Evolutionary conservation across 2,888 invertebrate genomes (phyloP), one percentile per base, ranked within the genome.

Genomic region (Agapostemon virescens): DNA sequence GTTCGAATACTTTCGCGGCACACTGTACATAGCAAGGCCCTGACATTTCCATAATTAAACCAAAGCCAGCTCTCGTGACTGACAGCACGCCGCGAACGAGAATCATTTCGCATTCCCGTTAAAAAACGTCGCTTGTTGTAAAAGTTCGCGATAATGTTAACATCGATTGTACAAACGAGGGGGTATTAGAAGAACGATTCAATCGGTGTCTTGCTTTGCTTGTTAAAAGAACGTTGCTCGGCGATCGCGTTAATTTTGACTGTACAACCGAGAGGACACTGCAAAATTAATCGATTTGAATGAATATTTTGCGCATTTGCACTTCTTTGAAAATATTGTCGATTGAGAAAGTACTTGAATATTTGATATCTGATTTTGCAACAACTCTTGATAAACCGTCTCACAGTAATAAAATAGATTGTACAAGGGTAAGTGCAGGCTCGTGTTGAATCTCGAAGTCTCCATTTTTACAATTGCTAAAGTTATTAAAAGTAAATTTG

Each of bases 1-100:
- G n/a, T n/a, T n/a, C n/a, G n/a, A n/a, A n/a, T n/a, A n/a, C n/a
- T n/a, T n/a, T n/a, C n/a, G n/a, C n/a, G n/a, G n/a, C n/a, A n/a
- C n/a, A n/a, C n/a, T n/a, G n/a, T n/a, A n/a, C n/a, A n/a, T n/a
- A n/a, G n/a, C n/a, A n/a, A n/a, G n/a, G 11, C 2, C 45, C 76
- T 79, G 77, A 79, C 79, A 77, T 79, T 79, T 79, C 33, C 61
- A 13, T 38, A 67, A 23, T 23, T 5, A 26, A 13, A 30, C 55
- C 55, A 26, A 26, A 55, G 26, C 55, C 30, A 55, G 26, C 26
- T 33, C 61, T 33, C 61, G 63, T 63, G 63, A 36, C 63, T 63
- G 36, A 36, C 61, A 20, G 61, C 30, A 20, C 61, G 61, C 61
- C 33, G 33, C 20, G 20, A 33, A 33, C 33, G 61, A 11, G 17